Evolutionary conservation across 1,140 invertebrate genomes (phyloP).

Genomic region (Gonatopus flavifemur): DNA sequence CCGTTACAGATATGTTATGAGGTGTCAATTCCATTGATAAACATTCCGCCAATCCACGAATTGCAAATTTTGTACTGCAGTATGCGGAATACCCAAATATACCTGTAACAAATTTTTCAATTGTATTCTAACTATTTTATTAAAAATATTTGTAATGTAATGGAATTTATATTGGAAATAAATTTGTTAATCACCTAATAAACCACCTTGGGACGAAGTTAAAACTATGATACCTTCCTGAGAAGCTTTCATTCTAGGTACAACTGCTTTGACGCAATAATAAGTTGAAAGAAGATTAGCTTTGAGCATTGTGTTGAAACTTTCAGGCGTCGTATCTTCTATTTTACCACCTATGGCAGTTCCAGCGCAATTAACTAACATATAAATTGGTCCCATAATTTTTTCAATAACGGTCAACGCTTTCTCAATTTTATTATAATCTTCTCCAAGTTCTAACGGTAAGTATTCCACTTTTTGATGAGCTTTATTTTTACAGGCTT

Average conservation of each 20-base stretch:
- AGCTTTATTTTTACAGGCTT: conserved; percentile 36
- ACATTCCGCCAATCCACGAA: conserved; percentile 91
- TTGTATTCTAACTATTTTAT: not conserved
- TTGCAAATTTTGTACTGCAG: conserved; percentile 89
- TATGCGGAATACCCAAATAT: conserved; percentile 92
- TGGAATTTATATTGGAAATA: not conserved
- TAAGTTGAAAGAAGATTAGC: conserved; percentile 75
- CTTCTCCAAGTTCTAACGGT: conserved; percentile 73
- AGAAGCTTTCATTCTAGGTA: conserved; percentile 70
- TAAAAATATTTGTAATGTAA: not conserved
- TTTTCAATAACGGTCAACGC: conserved; percentile 65
- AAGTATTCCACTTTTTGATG: conserved; percentile 70
- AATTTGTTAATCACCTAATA: conserved; percentile 69
- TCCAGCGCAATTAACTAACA: conserved; percentile 93
- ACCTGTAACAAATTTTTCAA: conserved; percentile 42
- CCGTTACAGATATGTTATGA: conserved; percentile 81
- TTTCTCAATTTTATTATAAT: conserved; percentile 66
- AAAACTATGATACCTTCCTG: conserved; percentile 79
- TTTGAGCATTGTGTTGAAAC: conserved; percentile 72
- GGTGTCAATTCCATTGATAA: conserved; percentile 88
- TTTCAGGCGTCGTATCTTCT: conserved; percentile 74
- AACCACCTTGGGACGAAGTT: conserved; percentile 86
- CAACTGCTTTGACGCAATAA: conserved; percentile 69
- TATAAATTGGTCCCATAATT: conserved; percentile 75
- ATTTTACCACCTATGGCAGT: conserved; percentile 76